Evolutionary conservation across 2,888 invertebrate genomes (phyloP).

Genomic region (Nematopogon swammerdamellus): DNA sequence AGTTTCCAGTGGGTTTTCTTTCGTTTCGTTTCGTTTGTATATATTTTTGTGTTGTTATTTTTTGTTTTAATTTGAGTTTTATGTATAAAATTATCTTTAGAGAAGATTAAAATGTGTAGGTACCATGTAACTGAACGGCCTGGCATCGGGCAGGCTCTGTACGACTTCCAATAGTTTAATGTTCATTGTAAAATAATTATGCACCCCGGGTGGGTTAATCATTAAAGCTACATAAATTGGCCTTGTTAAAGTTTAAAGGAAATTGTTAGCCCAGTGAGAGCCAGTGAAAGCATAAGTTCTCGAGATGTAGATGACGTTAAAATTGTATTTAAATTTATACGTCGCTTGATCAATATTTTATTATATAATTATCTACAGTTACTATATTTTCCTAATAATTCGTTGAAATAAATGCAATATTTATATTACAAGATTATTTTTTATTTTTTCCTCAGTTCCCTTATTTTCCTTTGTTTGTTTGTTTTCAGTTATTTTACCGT

Average conservation of each 20-base stretch:
- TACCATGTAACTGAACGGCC: background rate
- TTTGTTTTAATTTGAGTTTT: conserved; percentile 29
- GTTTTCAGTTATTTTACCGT: conserved; percentile 16
- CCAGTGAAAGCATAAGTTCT: conserved; percentile 30
- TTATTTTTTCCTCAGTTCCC: conserved; percentile 49
- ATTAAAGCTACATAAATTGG: background rate
- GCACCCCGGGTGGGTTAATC: conserved; percentile 11
- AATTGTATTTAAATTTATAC: conserved; percentile 1
- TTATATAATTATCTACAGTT: conserved; percentile 54
- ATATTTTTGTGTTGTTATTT: conserved; percentile 50
- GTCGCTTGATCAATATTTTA: conserved; percentile 19
- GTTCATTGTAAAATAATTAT: conserved; percentile 49
- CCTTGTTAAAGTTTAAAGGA: background rate
- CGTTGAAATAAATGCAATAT: conserved; percentile 59
- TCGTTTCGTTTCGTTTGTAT: conserved; percentile 51
- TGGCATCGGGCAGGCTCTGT: conserved; percentile 19
- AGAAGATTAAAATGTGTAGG: background rate
- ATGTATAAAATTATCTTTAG: conserved; percentile 11
- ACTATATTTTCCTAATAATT: conserved; percentile 52
- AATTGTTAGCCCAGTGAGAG: conserved; percentile 35
- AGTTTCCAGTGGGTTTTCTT: conserved; percentile 28
- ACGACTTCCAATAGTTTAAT: conserved; percentile 50
- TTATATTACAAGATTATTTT: conserved; percentile 50
- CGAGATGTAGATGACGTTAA: conserved; percentile 1
- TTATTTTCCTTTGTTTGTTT: conserved; percentile 34